Percentiles rank a stretch among this genome's conserved stretches.
These are phyloP conservation scores for Timandra comae DNA, from an alignment of 2,888 invertebrate species.

Conservation along the genomic window DNA sequence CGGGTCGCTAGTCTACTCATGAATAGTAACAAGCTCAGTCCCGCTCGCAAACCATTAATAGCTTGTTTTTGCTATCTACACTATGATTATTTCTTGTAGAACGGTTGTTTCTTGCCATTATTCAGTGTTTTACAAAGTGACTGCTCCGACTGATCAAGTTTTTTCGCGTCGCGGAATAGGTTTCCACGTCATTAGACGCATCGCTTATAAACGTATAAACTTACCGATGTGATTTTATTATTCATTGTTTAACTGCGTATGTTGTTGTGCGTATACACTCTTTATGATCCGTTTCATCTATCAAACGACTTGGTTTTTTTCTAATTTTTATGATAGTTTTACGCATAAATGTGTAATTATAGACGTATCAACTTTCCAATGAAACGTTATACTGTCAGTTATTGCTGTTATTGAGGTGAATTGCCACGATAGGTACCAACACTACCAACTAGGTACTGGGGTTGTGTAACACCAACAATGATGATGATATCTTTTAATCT, in stretches of 20 bases:
- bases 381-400: no score
- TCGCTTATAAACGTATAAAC: conserved; percentile 25
- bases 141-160: conserved; percentile 43
- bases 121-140: conserved; percentile 63
- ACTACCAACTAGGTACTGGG: no score
- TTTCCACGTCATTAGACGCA: conserved; percentile 59
- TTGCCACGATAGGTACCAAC: no score
- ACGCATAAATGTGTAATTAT: no score
- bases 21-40: conserved; percentile 56
- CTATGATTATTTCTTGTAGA: conserved; percentile 68
- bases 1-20: conserved; percentile 57
- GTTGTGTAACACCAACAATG: no score
- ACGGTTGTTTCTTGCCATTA: conserved; percentile 61
- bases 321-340: no score
- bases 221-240: conserved; percentile 31
- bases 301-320: conserved; percentile 15
- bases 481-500: no score
- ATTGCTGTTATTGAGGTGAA: no score
- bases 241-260: conserved; percentile 31
- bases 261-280: conserved; percentile 6
- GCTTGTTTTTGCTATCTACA: conserved; percentile 61
- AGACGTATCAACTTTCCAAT: no score
- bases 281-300: conserved; percentile 15
- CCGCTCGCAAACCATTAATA: conserved; percentile 49
- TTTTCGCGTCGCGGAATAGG: conserved; percentile 41